Percentiles rank a stretch among this genome's conserved stretches.
Conservation (phyloP, 2,113 vertebrate genomes). For the Nansenia antarctica region DNA sequence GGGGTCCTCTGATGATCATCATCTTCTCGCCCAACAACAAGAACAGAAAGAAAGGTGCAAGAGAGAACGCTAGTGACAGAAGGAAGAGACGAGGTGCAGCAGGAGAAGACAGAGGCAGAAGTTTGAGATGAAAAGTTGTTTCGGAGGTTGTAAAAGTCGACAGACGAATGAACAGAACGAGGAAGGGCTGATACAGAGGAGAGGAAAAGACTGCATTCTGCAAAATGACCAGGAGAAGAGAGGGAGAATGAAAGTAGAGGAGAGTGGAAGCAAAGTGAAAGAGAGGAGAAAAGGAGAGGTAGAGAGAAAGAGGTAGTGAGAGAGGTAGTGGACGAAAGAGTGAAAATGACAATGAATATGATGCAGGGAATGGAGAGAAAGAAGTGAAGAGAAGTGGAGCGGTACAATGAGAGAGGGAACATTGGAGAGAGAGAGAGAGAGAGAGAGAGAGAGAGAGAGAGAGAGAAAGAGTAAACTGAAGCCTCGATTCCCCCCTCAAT, state of each 20-base stretch:
- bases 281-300: slow-evolving; percentile 5
- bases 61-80: too few species aligned
- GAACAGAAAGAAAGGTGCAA: too few species aligned
- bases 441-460: slow-evolving; percentile 23
- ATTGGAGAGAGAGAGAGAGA: slow-evolving; percentile 10
- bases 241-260: neutral
- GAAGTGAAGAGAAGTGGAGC: neutral
- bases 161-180: neutral
- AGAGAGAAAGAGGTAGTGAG: slow-evolving; percentile 9
- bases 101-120: too few species aligned
- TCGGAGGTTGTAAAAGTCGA: neutral
- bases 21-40: too few species aligned
- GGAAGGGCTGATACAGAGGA: neutral
- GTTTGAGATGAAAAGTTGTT: too few species aligned
- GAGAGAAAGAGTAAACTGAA: slow-evolving; percentile 47
- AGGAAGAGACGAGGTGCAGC: too few species aligned
- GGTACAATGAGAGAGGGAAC: neutral
- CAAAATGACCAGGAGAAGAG: slow-evolving; percentile 3
- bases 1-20: too few species aligned
- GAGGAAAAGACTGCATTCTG: slow-evolving; percentile 34
- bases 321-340: neutral
- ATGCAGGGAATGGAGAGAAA: slow-evolving; percentile 33
- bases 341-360: too few species aligned
- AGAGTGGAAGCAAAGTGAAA: neutral
- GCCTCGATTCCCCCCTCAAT: slow-evolving; percentile 59